Evolutionary conservation across 2,797 vertebrate species (phyloP), one percentile per base, ranked within the genome.

Genomic region (Hafferia zeledoni): DNA sequence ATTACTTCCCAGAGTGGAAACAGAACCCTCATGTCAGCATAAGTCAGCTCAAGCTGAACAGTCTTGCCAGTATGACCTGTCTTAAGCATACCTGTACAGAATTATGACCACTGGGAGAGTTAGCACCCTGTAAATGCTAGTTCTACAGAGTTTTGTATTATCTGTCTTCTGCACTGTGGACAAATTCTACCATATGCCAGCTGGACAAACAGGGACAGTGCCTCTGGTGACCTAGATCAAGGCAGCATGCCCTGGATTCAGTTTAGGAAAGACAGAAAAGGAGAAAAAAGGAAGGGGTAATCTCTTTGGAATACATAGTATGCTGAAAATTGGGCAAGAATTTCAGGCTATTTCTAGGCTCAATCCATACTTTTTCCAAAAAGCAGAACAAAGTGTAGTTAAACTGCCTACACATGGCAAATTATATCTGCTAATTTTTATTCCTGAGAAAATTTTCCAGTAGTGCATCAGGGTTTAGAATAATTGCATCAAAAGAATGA

Each of bases 31-130:
- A 3, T 16, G 22, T 56, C 37, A 81, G 11, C 46, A 30, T 20
- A 15, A 24, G n/a, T 47, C 68, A 59, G 28, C 12, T 30, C 52
- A 39, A 35, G 31, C 31, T 41, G 10, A 22, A 50, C 47, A n/a
- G 28, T 83, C 52, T 44, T 47, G 13, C 39, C 52, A 10, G 15
- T 25, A 4, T 60, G 44, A 37, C 25, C 57, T 75, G 12, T 28
- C 53, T 57, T 70, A 43, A 24, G n/a, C 2, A 0, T 39, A 15
- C 19, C 59, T 3, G 0, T 55, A 9, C n/a, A 49, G 50, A 76
- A 10, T 74, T 35, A 81, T 19, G 35, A 35, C 31, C 28, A 14
- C 31, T 55, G 31, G 31, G 19, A 81, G 35, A 70, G 43, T 30
- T n/a, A 43, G 17, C n/a, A 17, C 13, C 18, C 30, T 50, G 6